phyloP scores from a whole-genome alignment of 2,113 vertebrate species.

The Hydropotes inermis region DNA sequence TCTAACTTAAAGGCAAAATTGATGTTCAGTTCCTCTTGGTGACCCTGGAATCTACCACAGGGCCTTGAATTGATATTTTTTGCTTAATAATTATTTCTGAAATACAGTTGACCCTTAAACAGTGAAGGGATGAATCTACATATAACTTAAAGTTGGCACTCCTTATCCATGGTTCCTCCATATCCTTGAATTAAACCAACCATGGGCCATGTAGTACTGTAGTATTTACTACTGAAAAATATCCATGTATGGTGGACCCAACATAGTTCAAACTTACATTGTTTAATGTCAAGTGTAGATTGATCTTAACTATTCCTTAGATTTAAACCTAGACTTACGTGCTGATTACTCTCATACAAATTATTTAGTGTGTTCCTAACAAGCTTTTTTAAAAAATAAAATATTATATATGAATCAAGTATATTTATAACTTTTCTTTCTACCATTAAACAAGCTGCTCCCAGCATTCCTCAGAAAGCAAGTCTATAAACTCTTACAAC shows the following conservation, averaged over 20 bases:
- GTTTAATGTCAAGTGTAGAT: not conserved
- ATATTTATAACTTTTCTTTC: not conserved
- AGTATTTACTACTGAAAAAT: not conserved
- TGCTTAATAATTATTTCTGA: not conserved
- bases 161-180: not conserved
- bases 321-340: not conserved
- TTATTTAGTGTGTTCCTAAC: not conserved
- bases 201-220: not conserved
- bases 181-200: not conserved
- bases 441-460: not conserved
- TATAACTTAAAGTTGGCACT: not conserved
- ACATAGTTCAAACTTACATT: not conserved
- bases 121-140: not conserved
- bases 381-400: not conserved
- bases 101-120: not conserved
- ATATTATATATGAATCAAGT: not conserved
- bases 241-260: not conserved
- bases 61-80: not conserved
- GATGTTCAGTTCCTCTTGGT: not conserved
- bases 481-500: not conserved
- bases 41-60: not conserved
- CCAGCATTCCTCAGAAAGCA: not conserved
- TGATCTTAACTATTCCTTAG: not conserved
- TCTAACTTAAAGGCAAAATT: not conserved
- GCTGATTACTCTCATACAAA: not conserved